Evolutionary conservation across 2,888 invertebrate species (phyloP).

Genomic region (Pollenia angustigena): DNA sequence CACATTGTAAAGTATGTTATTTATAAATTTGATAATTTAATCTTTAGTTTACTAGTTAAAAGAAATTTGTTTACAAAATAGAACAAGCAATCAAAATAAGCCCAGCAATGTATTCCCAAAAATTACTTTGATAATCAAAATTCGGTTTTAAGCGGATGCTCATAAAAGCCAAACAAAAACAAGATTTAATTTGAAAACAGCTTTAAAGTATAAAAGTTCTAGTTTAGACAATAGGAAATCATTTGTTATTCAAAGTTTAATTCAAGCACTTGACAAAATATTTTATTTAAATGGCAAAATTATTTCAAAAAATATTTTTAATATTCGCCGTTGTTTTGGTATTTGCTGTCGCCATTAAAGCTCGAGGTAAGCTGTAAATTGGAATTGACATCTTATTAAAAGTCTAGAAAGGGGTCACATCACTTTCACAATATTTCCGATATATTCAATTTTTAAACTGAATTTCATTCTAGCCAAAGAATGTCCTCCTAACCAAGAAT

Average conservation of each 20-base stretch:
- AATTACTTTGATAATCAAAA: too few relatives aligned
- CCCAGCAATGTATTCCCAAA: too few relatives aligned
- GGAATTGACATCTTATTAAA: too few relatives aligned
- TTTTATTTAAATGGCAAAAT: slow-evolving; percentile 43
- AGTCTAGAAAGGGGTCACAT: too few relatives aligned
- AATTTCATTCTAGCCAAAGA: too few relatives aligned
- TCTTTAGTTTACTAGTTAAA: not conserved
- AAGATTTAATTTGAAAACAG: not conserved
- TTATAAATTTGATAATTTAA: not conserved
- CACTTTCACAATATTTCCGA: too few relatives aligned
- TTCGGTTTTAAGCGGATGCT: not conserved
- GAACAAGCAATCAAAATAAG: not conserved
- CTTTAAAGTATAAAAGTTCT: slow-evolving; percentile 3
- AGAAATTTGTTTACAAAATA: not conserved
- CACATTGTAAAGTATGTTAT: not conserved
- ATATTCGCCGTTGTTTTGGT: slow-evolving; percentile 42
- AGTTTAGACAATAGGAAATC: not conserved
- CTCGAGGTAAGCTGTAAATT: slow-evolving; percentile 4
- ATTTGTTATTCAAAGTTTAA: slow-evolving; percentile 26
- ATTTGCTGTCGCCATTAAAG: slow-evolving; percentile 1
- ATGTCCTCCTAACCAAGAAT: slow-evolving; percentile 36
- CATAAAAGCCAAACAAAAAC: too few relatives aligned
- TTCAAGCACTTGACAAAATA: not conserved
- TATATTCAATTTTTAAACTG: too few relatives aligned
- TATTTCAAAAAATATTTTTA: slow-evolving; percentile 53